Base-by-base conservation (phyloP, 2,797 vertebrate genomes). In the Myripristis murdjan region DNA sequence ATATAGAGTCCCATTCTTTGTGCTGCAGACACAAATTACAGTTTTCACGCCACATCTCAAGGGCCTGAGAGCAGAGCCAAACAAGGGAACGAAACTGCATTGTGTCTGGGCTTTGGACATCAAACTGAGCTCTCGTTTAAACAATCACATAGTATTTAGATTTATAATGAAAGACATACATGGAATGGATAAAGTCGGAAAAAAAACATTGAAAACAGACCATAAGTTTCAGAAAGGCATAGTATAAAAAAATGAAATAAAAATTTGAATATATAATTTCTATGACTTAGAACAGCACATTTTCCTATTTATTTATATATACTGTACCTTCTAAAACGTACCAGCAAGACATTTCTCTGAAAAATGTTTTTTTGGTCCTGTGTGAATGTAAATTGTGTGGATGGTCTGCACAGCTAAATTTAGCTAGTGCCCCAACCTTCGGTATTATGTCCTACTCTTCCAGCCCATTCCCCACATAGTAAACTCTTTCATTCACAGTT, bases 401-500 rank as follows among this genome's bases (percentile, higher is more conserved):
- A 85, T 75, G 67, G 67, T 83, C 69, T 26, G 77, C 41, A 75
- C 65, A 79, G 70, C 47, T 16, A 74, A 59, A 64, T 9, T 31
- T 70, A 57, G 73, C 74, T 70, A 48, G 68, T 66, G 76, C 79
- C 81, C 78, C 78, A 82, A 58, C 62, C 39, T 73, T 72, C 66
- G 64, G 69, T 54, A 46, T 54, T 12, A 31, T 70, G 80, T 83
- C 73, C 80, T 83, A 49, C 61, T 85, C 70, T 54, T 83, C 74
- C 79, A 81, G 80, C 75, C 55, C 61, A 11, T 39, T 52, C 66
- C 71, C 68, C 16, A 73, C 67, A 67, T 14, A 82, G 64, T 23
- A 22, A 81, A 75, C 69, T 57, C 70, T 69, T 84, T 85, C 70
- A 54, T 93, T 94, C 93, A 93, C 93, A 93, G 93, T 91, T 91